Evolutionary conservation across 2,113 vertebrate species (phyloP).

Genomic region (Lamprologus ornatipinnis): DNA sequence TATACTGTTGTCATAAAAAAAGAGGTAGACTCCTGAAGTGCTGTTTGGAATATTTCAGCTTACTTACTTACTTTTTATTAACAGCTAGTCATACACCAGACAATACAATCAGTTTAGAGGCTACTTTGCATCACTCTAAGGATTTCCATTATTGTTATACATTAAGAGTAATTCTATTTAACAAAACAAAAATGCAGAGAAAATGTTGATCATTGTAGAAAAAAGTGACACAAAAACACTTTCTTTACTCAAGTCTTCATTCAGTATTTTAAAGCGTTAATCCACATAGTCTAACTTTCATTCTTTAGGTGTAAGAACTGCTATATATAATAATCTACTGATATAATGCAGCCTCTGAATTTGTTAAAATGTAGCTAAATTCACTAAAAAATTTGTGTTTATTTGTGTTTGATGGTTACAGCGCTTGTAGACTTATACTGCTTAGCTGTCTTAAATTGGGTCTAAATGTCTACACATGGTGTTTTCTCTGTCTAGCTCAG

Average conservation of each 20-base stretch:
- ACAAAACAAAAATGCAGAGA: neutral
- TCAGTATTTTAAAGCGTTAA: neutral
- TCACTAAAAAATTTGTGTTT: neutral
- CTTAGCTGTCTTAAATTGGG: neutral
- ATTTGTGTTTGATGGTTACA: neutral
- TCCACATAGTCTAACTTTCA: neutral
- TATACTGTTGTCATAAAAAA: neutral
- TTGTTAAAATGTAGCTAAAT: neutral
- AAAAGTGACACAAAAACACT: neutral
- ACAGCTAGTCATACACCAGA: neutral
- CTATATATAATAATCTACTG: neutral
- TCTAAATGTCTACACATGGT: neutral
- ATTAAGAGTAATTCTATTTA: neutral
- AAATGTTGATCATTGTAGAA: neutral
- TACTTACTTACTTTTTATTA: neutral
- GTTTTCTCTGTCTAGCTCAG: constrained; percentile 44
- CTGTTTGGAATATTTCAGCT: neutral
- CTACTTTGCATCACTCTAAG: neutral
- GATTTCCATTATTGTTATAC: neutral
- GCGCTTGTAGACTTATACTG: neutral
- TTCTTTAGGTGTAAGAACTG: neutral
- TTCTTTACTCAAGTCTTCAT: neutral
- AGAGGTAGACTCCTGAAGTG: neutral
- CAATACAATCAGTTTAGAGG: neutral
- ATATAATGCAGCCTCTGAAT: neutral